Percentiles rank a stretch among this genome's conserved stretches.
Evolutionary conservation across 2,113 vertebrate species (phyloP).

Genomic region (Sebastes schlegelii): DNA sequence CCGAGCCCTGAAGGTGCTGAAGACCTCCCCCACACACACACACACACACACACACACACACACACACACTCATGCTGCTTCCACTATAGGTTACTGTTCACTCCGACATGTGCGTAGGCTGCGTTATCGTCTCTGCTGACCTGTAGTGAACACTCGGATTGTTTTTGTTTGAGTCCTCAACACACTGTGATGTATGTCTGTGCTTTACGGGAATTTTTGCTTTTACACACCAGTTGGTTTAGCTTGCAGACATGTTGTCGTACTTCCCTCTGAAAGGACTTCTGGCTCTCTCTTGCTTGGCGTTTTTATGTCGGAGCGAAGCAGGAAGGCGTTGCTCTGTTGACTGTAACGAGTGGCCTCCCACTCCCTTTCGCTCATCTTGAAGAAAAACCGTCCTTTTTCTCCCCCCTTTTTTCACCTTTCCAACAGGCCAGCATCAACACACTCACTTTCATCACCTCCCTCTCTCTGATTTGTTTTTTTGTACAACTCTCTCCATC

Average conservation of each 20-base stretch:
- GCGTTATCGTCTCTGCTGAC: conserved; percentile 53
- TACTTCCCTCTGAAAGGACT: conserved; percentile 42
- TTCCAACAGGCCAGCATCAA: conserved; percentile 30
- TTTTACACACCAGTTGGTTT: conserved; percentile 30
- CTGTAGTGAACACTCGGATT: conserved; percentile 46
- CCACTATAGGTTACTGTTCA: conserved; percentile 20
- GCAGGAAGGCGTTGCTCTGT: conserved; percentile 50
- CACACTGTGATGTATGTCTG: conserved; percentile 73
- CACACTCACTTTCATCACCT: conserved; percentile 38
- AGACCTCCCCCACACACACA: conserved; percentile 5
- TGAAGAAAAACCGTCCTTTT: conserved; percentile 30
- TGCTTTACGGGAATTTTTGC: conserved; percentile 30
- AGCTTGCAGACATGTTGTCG: conserved; percentile 9
- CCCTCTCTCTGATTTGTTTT: conserved; percentile 49
- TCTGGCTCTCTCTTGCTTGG: conserved; percentile 37
- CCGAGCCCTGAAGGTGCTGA: conserved; percentile 54
- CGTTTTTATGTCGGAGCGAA: conserved; percentile 4
- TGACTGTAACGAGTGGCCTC: conserved; percentile 44
- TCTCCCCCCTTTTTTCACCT: conserved; percentile 9
- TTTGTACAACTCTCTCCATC: conserved; percentile 73
- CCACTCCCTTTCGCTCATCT: conserved; percentile 26
- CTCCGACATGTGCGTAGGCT: conserved; percentile 30
- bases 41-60: neutral
- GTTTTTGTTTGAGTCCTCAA: conserved; percentile 42
- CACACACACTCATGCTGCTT: conserved; percentile 37